Evolutionary conservation across 2,113 vertebrate species (phyloP).

Genomic region (Ardeotis arabs): DNA sequence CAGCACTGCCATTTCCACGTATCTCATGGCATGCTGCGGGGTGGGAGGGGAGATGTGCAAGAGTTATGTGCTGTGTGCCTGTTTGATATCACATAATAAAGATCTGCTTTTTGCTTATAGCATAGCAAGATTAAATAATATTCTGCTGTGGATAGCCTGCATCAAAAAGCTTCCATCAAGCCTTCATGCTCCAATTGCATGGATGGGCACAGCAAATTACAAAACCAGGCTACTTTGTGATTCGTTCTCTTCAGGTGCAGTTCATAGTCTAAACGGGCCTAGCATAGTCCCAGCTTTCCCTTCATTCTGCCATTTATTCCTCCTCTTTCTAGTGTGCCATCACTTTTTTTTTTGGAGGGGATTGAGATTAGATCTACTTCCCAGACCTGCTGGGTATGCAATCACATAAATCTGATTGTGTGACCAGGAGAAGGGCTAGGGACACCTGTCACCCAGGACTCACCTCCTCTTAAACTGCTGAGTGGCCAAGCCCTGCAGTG

Average conservation of each 20-base stretch:
- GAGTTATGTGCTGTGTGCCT: neutral
- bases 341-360: neutral
- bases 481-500: neutral
- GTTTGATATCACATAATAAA: neutral
- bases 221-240: neutral
- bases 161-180: neutral
- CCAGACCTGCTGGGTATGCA: neutral
- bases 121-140: neutral
- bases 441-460: neutral
- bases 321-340: neutral
- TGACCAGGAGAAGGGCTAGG: rapidly evolving
- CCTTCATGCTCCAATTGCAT: rapidly evolving
- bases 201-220: neutral
- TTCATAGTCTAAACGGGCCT: neutral
- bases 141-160: neutral
- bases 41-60: rapidly evolving
- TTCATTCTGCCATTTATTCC: neutral
- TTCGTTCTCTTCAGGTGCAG: neutral
- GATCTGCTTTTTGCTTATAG: neutral
- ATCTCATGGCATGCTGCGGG: neutral
- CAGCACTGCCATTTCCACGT: rapidly evolving
- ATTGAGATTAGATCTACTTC: neutral
- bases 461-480: neutral
- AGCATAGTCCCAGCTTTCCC: neutral
- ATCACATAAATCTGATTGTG: no score